phyloP scores from a whole-genome alignment of 2,797 vertebrate genomes.

The Hapalemur alaotrensis region DNA sequence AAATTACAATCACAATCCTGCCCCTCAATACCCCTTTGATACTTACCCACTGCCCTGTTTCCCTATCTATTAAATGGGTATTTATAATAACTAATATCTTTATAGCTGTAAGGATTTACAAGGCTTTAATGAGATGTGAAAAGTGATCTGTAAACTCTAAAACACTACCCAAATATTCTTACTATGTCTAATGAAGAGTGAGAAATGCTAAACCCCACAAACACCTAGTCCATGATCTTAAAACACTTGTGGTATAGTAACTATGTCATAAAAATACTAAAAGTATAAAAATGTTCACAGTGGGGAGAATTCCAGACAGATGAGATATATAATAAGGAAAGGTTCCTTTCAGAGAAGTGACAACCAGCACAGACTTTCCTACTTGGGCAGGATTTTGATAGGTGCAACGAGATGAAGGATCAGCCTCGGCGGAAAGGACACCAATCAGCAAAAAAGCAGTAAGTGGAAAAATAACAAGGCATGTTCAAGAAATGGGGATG shows the following conservation, averaged over 20 bases:
- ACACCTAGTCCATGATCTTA: background rate
- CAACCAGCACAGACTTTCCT: background rate
- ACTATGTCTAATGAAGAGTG: background rate
- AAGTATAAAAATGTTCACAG: background rate
- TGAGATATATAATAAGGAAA: background rate
- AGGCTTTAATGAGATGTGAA: background rate
- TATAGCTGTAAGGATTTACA: background rate
- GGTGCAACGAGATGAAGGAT: background rate
- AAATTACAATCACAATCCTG: background rate
- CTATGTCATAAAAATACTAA: background rate
- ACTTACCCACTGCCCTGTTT: background rate
- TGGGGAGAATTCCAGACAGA: background rate
- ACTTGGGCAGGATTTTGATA: background rate
- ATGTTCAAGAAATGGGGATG: background rate
- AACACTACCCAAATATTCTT: conserved; percentile 8
- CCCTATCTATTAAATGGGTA: background rate
- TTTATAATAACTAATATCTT: background rate
- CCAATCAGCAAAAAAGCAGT: background rate
- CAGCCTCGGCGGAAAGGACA: background rate
- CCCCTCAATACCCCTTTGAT: background rate
- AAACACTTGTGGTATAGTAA: background rate
- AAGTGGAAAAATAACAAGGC: background rate
- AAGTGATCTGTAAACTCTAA: background rate
- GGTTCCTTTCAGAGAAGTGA: background rate
- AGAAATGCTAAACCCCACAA: background rate